Evolutionary conservation across 2,888 invertebrate species (phyloP), one percentile per base, ranked within the genome.

Genomic region (Drosophila seclusa): DNA sequence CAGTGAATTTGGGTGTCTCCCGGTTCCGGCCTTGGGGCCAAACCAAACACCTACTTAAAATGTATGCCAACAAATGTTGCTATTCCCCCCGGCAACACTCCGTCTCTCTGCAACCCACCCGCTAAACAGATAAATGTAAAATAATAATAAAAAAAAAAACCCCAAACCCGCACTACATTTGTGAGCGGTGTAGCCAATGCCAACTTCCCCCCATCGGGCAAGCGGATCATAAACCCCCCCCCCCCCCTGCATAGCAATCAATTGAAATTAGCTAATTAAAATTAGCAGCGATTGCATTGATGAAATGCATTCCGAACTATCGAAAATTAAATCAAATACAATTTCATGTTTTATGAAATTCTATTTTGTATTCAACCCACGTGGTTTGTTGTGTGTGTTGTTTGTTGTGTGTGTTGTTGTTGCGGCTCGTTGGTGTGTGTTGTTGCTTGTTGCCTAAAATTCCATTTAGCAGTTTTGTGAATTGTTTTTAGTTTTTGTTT

Each of bases 191-290:
- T 31, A 3, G 42, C 21, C 65, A 45, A 31, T 61, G 29, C 54
- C 60, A 53, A 7, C 1, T 6, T 24, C 27, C 50, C 55, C 52
- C 24, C 18, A 16, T 18, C 16, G 21, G 24, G 18, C 10, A 8
- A 13, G 34, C 16, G 13, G 10, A 4, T 16, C 3, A 24, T 2
- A n/a, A n/a, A n/a, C 4, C 24, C 0, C 4, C 34, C 29, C 29
- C 8, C n/a, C 8, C 38, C 0, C 24, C 4, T 45, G 11, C 11
- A 4, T 10, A 6, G 18, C 49, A 24, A 27, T 24, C 31, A 24
- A 21, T 61, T 49, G 45, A 83, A 76, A 71, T 80, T 52, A 68
- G 83, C 76, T 73, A 79, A 80, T 86, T 85, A 83, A 85, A 79
- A 88, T 71, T 68, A 70, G 61, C 68, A 52, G 49, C 55, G 63